phyloP scores from a whole-genome alignment of 2,113 vertebrate species.

The Cavia aperea region DNA sequence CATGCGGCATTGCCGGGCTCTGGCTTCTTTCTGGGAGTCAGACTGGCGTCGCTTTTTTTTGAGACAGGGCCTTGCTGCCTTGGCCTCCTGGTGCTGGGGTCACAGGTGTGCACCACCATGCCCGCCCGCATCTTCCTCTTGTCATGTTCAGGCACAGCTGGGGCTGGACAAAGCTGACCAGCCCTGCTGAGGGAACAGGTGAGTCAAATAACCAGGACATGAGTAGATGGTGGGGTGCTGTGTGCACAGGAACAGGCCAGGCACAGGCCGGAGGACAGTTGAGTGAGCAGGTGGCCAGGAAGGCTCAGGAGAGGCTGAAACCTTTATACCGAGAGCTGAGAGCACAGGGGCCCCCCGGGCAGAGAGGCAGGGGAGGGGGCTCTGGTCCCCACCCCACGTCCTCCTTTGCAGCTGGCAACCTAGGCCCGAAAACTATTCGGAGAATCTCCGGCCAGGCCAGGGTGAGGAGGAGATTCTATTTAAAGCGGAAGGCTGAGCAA shows the following conservation, averaged over 20 bases:
- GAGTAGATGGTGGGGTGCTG: accelerated
- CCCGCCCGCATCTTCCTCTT: not conserved
- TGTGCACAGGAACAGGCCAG: accelerated
- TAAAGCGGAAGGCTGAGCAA: constrained; percentile 28
- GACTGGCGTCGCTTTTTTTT: not conserved
- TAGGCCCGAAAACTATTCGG: constrained; percentile 6
- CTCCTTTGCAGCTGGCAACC: not conserved
- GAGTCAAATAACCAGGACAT: not conserved
- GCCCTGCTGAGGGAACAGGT: not conserved
- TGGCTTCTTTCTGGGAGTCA: not conserved
- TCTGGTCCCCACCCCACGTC: too few relatives aligned
- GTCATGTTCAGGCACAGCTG: not conserved
- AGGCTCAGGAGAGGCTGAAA: not conserved
- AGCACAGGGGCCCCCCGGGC: accelerated
- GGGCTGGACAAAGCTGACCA: not conserved
- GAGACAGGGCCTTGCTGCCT: not conserved
- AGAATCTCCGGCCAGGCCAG: constrained; percentile 46
- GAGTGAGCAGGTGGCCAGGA: not conserved
- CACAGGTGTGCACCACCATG: not conserved
- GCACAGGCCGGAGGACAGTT: too few relatives aligned
- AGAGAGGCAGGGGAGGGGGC: accelerated
- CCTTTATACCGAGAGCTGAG: not conserved
- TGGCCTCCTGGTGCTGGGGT: not conserved
- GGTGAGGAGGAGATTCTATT: constrained; percentile 44
- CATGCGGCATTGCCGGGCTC: not conserved